Base-by-base conservation (phyloP, 2,888 invertebrate species). In the Perizoma affinitatum region DNA sequence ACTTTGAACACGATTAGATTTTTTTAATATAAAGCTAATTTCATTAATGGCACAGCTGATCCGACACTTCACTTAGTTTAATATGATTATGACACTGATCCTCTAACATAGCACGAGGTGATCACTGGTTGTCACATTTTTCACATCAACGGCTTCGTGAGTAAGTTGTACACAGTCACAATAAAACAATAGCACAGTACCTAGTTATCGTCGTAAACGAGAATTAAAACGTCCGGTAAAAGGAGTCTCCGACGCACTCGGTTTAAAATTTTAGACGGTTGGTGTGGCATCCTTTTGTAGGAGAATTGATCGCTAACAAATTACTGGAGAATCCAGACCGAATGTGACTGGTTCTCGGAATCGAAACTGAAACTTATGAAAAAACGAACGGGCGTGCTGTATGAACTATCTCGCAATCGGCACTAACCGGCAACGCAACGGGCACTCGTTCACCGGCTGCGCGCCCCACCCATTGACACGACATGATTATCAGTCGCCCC, bases 171-270 rank as follows among this genome's bases (percentile, higher is more conserved):
- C 56, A 61, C 61, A 65, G 22, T 22, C 22, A 22, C 22, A 66
- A 61, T 59, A 47, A 63, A 61, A 67, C 64, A 69, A 56, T 62
- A 68, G 47, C 54, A 55, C 58, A 66, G 55, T 65, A 61, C 62
- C 76, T 90, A 91, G 84, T 90, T 87, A 73, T 85, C 82, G 83
- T 92, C 90, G 82, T 92, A 92, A 73, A 92, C 83, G 65, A 92
- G 87, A 77, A 92, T 91, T 78, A 90, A 81, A 72, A 88, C 86
- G 79, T 90, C 87, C 61, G 86, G 88, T 71, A 89, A 80, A 63
- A 86, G 72, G 49, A 86, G 80, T 84, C 84, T 84, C 71, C 86
- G 82, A 42, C 88, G 88, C 70, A 84, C 79, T 74, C 84, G 79
- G 80, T 87, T 88, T 67, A 84, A 88, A 84, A 86, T 84, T 83